Conservation (phyloP, 2,888 invertebrate species). For the Rotaria sp. region DNA sequence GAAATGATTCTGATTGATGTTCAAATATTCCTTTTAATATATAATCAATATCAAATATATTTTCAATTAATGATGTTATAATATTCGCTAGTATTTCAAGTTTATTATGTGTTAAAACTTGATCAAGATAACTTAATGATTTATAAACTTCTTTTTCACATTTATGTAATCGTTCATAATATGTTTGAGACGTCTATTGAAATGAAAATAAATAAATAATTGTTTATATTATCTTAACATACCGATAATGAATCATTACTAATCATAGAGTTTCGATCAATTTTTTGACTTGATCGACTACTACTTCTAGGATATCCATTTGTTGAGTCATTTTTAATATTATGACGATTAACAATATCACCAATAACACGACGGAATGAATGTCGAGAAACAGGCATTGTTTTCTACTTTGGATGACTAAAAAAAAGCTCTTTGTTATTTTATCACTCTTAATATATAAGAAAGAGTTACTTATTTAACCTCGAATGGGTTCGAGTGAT, state of each 20-base stretch:
- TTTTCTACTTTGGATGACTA: background rate
- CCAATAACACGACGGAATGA: conserved; percentile 22
- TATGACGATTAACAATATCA: background rate
- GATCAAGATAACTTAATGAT: conserved; percentile 37
- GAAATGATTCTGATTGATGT: conserved; percentile 5
- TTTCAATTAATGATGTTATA: conserved; percentile 36
- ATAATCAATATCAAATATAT: conserved; percentile 34
- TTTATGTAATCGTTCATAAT: conserved; percentile 9
- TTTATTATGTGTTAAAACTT: conserved; percentile 37
- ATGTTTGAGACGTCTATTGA: background rate
- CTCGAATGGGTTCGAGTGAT: background rate
- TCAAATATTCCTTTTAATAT: conserved; percentile 13
- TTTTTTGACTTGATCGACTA: background rate
- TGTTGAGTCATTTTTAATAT: background rate
- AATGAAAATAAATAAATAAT: background rate
- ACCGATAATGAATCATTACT: conserved; percentile 6
- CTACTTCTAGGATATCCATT: background rate
- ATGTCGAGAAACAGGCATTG: background rate
- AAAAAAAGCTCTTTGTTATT: background rate
- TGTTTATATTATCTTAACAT: background rate
- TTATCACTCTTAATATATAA: too few relatives aligned
- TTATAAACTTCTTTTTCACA: conserved; percentile 15
- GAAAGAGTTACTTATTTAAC: background rate
- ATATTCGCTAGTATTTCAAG: conserved; percentile 33
- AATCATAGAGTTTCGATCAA: background rate